These are phyloP conservation scores for Caenorhabditis briggsae DNA, from an alignment of 1,140 invertebrate genomes.

Conservation along the genomic window DNA sequence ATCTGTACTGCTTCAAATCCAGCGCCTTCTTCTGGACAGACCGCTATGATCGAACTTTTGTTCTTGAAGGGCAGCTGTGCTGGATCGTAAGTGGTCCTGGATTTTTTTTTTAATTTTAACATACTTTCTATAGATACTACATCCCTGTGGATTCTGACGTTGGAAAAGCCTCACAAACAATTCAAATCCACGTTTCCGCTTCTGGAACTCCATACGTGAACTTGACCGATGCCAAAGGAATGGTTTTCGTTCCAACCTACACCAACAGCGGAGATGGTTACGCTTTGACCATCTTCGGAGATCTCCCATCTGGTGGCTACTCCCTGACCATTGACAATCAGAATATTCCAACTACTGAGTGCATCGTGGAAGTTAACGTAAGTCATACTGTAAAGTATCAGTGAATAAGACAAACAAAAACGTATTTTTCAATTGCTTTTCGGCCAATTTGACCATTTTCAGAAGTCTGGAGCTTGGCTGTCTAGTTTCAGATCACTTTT, in stretches of 20 bases:
- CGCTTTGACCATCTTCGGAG: conserved; percentile 1
- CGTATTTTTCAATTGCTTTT: too few relatives aligned
- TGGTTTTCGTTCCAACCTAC: conserved; percentile 2
- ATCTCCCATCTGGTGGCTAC: conserved; percentile 61
- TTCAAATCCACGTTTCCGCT: conserved; percentile 52
- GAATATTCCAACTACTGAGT: conserved; percentile 57
- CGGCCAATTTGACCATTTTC: too few relatives aligned
- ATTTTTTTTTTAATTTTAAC: background rate
- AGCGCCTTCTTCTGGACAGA: conserved; percentile 29
- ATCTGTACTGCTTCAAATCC: conserved; percentile 40
- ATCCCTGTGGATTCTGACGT: conserved; percentile 46
- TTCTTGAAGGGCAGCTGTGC: conserved; percentile 31
- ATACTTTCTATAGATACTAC: conserved; percentile 22
- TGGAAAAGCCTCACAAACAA: background rate
- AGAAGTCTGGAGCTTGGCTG: too few relatives aligned
- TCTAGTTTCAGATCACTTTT: too few relatives aligned
- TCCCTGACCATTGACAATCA: conserved; percentile 52
- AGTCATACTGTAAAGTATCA: background rate
- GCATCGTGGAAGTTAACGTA: conserved; percentile 61
- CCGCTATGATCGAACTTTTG: conserved; percentile 14
- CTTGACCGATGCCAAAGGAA: conserved; percentile 53
- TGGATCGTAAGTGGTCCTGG: background rate
- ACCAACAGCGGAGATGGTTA: background rate
- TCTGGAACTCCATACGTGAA: conserved; percentile 59
- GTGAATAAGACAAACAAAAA: too few relatives aligned